Base-by-base conservation (phyloP, 1,140 invertebrate species). In the Bacillus rossius region DNA sequence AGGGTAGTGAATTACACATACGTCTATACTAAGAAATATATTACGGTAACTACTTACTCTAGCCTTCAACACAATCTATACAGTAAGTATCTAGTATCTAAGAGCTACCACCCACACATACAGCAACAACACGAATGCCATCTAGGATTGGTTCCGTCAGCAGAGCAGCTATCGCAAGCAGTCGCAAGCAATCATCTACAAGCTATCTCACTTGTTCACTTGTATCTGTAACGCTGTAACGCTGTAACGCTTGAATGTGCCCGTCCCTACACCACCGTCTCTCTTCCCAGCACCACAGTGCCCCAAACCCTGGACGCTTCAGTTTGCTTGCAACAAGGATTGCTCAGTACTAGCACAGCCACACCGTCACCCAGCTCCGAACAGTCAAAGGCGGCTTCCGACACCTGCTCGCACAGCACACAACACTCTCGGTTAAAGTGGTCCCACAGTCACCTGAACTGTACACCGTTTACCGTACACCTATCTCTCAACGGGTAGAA, bases 241-340 rank as follows among this genome's bases (percentile, higher is more conserved):
- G n/a, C n/a, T n/a, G n/a, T n/a, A n/a, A n/a, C n/a, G n/a, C n/a
- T n/a, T n/a, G n/a, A n/a, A n/a, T n/a, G 56, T 57, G 37, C 56
- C 56, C 29, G 7, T 60, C 50, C 53, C 57, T 59, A 59, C 50
- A 62, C 57, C 61, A 62, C 54, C 55, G 61, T 62, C 41, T 62
- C 61, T 59, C 61, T 59, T 54, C 51, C 57, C 52, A 45, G 41
- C 41, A 50, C 45, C 37, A 61, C 26, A 45, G 49, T 43, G 40
- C 55, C 56, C 49, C 56, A 59, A 50, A 53, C 50, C 43, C 57
- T 50, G 20, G 53, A 50, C 55, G 56, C 49, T 58, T 59, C 57
- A 40, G 45, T 56, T 59, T 55, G 51, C 56, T 62, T 58, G 48
- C 52, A 63, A 60, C 57, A 63, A 49, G 61, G 61, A 60, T 63